These are phyloP conservation scores for Cromileptes altivelis DNA, from an alignment of 2,113 vertebrate genomes.

Conservation along the genomic window DNA sequence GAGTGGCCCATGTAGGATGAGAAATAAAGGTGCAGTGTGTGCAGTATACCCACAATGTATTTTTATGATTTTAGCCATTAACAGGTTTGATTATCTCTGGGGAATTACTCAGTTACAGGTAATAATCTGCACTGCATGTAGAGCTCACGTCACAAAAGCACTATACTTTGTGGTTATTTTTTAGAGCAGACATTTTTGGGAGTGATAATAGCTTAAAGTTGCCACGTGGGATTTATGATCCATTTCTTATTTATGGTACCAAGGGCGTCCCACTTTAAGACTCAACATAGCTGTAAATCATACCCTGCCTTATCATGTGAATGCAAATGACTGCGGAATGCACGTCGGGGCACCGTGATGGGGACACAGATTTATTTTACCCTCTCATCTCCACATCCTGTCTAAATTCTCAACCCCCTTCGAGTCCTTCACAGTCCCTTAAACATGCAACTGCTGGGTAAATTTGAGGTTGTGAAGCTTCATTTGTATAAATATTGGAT, in stretches of 20 bases:
- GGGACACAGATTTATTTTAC: conserved; percentile 44
- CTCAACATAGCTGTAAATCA: conserved; percentile 59
- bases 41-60: background rate
- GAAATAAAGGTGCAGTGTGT: conserved; percentile 10
- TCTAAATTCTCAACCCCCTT: conserved; percentile 18
- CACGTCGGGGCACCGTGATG: conserved; percentile 17
- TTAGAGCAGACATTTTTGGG: conserved; percentile 41
- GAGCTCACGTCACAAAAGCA: conserved; percentile 4
- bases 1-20: background rate
- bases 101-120: conserved; percentile 7
- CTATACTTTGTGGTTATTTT: conserved; percentile 22
- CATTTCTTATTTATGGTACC: conserved; percentile 64
- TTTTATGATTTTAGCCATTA: background rate
- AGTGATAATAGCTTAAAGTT: conserved; percentile 46
- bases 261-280: conserved; percentile 53
- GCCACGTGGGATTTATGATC: conserved; percentile 58
- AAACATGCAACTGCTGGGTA: conserved; percentile 55
- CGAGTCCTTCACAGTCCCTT: conserved; percentile 40
- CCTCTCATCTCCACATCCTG: conserved; percentile 26
- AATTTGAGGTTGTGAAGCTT: conserved; percentile 66
- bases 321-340: conserved; percentile 60
- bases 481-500: conserved; percentile 80
- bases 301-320: conserved; percentile 49
- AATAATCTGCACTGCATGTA: background rate
- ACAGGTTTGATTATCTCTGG: background rate